A percentile compares a stretch with the other conserved stretches of the same genome.
phyloP scores from a whole-genome alignment of 2,888 invertebrate genomes.

The Amiota minor region DNA sequence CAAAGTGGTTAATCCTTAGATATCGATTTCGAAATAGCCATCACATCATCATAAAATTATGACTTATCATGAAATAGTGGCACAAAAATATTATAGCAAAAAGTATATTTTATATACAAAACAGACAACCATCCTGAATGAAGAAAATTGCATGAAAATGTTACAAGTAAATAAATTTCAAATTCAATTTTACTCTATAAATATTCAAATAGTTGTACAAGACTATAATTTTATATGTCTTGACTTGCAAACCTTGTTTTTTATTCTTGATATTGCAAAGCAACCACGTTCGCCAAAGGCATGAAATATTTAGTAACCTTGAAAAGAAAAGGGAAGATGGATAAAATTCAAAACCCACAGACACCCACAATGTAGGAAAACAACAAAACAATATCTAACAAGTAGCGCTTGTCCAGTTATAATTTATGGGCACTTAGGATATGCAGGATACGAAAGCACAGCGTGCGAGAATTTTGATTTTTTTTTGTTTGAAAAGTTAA shows the following conservation, averaged over 20 bases:
- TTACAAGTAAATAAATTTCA: conserved; percentile 38
- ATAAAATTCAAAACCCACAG: conserved; percentile 1
- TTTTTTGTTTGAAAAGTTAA: neutral
- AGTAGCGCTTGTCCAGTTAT: conserved; percentile 35
- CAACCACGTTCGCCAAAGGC: conserved; percentile 2
- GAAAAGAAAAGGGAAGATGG: neutral
- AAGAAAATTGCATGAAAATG: neutral
- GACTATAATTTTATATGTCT: conserved; percentile 3
- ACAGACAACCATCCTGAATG: neutral
- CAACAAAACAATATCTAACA: conserved; percentile 42
- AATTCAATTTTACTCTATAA: conserved; percentile 36
- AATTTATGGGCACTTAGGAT: conserved; percentile 13
- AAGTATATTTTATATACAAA: neutral
- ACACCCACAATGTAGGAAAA: neutral
- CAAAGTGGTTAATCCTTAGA: neutral
- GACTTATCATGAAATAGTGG: neutral
- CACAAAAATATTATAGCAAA: too few relatives aligned
- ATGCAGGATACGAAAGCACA: neutral
- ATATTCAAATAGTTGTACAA: conserved; percentile 22
- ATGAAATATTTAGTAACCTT: conserved; percentile 13
- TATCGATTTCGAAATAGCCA: too few relatives aligned
- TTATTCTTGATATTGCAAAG: neutral
- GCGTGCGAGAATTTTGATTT: neutral
- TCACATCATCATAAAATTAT: too few relatives aligned
- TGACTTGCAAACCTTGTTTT: conserved; percentile 3